Evolutionary conservation across 2,113 vertebrate genomes (phyloP).

Genomic region (Uropsilus gracilis): DNA sequence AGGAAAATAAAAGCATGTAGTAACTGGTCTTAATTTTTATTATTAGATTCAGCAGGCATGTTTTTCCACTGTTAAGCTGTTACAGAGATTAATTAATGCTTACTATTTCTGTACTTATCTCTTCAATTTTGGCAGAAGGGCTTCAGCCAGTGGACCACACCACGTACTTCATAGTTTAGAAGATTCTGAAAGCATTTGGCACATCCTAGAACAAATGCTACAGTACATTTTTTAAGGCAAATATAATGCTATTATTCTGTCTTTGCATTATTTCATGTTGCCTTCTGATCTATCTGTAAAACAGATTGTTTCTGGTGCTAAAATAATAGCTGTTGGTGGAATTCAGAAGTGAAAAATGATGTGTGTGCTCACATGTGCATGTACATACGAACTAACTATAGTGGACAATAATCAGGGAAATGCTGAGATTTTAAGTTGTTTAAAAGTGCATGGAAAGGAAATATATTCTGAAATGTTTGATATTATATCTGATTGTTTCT

Average conservation of each 20-base stretch:
- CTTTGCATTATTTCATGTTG: fast-evolving
- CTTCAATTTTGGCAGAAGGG: not conserved
- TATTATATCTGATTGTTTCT: constrained; percentile 58
- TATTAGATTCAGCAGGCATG: not conserved
- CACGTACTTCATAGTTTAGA: not conserved
- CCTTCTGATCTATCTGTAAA: not conserved
- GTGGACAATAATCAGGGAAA: not conserved
- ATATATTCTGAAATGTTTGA: constrained; percentile 44
- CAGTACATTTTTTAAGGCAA: not conserved
- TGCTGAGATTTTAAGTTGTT: constrained; percentile 57
- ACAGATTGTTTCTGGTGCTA: not conserved
- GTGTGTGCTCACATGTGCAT: not conserved
- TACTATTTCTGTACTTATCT: not conserved
- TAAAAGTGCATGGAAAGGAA: constrained; percentile 62
- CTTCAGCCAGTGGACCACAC: not conserved
- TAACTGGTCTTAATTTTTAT: not conserved
- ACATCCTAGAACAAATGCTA: not conserved
- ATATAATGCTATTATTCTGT: not conserved
- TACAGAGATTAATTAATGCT: not conserved
- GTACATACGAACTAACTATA: not conserved
- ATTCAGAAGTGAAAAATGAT: not conserved
- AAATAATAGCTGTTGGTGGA: not conserved
- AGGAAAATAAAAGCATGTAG: not conserved
- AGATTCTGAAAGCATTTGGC: not conserved
- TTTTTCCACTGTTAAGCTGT: not conserved